Evolutionary conservation across 2,797 vertebrate species (phyloP), one percentile per base, ranked within the genome.

Genomic region (Telmatherina bonti): DNA sequence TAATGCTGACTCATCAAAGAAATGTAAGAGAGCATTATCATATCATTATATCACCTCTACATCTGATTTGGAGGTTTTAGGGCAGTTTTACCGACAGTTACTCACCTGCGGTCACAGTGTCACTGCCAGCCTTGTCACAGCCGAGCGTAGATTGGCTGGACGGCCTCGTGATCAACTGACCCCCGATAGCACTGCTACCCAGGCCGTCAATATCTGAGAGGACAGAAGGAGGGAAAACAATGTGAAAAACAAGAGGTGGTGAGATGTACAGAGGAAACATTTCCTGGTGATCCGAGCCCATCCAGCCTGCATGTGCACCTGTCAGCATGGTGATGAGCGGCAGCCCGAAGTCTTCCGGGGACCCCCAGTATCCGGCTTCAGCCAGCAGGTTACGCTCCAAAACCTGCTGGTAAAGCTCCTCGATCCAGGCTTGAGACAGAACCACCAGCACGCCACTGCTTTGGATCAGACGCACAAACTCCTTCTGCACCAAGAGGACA

Each of bases 321-420:
- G 96, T 98, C 29, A 99, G 93, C 96, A 97, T 96, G 82, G 94
- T 96, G 91, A 98, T 95, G 67, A 99, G 96, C 0, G 98, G 95
- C 63, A 96, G 92, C 2, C 78, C 88, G 79, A 95, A 94, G 22
- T 98, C 95, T 68, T 97, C 96, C 0, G 93, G 87, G 1, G 93
- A 95, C 81, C 96, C 95, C 94, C 96, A 97, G 93, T 96, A 98
- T 30, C 97, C 97, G 0, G 96, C 96, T 73, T 99, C 97, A 0
- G 93, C 96, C 51, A 99, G 93, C 85, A 99, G 95, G 91, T 98
- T 99, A 67, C 94, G 94, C 82, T 98, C 96, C 0, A 98, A 84
- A 41, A 99, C 94, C 82, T 98, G 97, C 61, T 96, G 95, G 88
- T 97, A 98, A 0, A 99, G 93, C 68, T 98, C 97, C 90, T 99